Base-by-base conservation (phyloP, 2,888 invertebrate species). In the Odontomyia ornata region DNA sequence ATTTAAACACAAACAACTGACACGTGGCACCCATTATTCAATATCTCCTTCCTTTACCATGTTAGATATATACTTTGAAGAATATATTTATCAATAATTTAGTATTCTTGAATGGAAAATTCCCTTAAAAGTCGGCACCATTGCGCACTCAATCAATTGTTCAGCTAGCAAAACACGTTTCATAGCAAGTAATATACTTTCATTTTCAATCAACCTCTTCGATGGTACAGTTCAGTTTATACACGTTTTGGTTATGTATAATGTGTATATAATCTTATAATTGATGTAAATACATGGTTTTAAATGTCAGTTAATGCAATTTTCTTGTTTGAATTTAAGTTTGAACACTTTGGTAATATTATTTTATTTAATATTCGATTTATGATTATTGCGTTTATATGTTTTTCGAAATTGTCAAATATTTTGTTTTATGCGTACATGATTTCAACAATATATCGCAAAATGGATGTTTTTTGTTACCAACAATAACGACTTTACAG, bases 321-420 rank as follows among this genome's bases (percentile, higher is more conserved):
- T 62, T 62, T 23, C 13, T 43, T 36, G 9, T 9, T 36, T 36
- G 36, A 9, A 36, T 5, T 73, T 18, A 18, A 30, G 60, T 52
- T 76, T 76, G 76, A 76, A 76, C 76, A 76, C 76, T 76, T 76
- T 76, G 76, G 76, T 67, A 76, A 67, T 64, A 56, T 76, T 52
- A 64, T 27, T 36, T 71, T n/a, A 30, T 9, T 73, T 60, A 73
- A 57, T 36, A 43, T 30, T 28, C 56, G n/a, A 57, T 23, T 60
- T 72, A 56, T 72, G 21, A 73, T 60, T 36, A 36, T 36, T 73
- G 46, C 30, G 18, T 15, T 47, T 65, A 65, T 36, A 30, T 72
- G 13, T 30, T 72, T 56, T 46, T 23, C 52, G n/a, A 5, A 5
- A 36, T 36, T 5, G 36, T 36, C 36, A 15, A n/a, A 18, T 52